Evolutionary conservation across 1,140 invertebrate genomes (phyloP).

Genomic region (Ips typographus): DNA sequence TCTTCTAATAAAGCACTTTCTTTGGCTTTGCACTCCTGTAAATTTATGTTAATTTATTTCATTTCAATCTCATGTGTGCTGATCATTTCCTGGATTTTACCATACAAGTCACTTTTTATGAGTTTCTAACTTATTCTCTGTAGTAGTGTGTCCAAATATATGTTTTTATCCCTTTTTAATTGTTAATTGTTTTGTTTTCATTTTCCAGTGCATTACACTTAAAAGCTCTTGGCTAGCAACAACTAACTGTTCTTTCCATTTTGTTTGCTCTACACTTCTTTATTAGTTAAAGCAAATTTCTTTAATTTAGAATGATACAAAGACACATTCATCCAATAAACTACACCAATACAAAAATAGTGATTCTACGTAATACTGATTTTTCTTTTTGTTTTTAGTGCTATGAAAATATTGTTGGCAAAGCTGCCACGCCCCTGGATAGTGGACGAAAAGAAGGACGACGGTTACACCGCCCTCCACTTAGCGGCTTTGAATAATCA

Average conservation of each 20-base stretch:
- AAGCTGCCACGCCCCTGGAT: constrained; percentile 95
- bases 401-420: constrained; percentile 89
- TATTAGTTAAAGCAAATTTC: constrained; percentile 63
- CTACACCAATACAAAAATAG: too few species aligned
- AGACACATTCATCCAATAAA: constrained; percentile 48
- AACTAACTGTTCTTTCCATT: constrained; percentile 44
- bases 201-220: constrained; percentile 29
- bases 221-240: constrained; percentile 35
- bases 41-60: not conserved
- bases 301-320: constrained; percentile 64
- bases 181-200: constrained; percentile 37
- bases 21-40: constrained; percentile 27
- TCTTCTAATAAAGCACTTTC: not conserved
- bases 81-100: too few species aligned
- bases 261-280: constrained; percentile 62
- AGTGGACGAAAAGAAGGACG: constrained; percentile 97
- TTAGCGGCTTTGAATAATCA: constrained; percentile 96
- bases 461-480: constrained; percentile 95
- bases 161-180: constrained; percentile 11
- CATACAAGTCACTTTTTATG: not conserved
- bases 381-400: constrained; percentile 64
- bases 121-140: not conserved
- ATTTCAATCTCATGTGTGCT: not conserved
- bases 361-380: not conserved
- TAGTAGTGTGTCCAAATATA: not conserved